These are phyloP conservation scores for Typhlichthys eigenmanni DNA, from an alignment of 2,797 vertebrate species.

Conservation along the genomic window DNA sequence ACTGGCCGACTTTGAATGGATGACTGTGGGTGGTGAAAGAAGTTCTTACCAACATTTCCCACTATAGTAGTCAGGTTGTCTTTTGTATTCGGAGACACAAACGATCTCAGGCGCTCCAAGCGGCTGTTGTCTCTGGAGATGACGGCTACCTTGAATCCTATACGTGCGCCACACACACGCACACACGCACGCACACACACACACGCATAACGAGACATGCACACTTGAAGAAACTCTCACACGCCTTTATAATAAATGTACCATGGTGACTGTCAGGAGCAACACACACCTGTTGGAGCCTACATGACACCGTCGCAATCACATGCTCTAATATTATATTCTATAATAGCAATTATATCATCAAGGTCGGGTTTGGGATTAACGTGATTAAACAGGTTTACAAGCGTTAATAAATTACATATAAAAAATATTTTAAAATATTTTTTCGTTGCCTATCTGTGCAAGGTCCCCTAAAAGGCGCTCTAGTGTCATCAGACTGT, in stretches of 20 bases:
- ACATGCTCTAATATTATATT: slow-evolving; percentile 15
- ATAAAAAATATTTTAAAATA: no score
- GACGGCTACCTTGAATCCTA: slow-evolving; percentile 84
- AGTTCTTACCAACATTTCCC: slow-evolving; percentile 80
- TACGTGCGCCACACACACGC: slow-evolving; percentile 22
- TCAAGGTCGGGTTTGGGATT: slow-evolving; percentile 37
- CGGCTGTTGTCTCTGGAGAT: slow-evolving; percentile 79
- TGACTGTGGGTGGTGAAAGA: background rate
- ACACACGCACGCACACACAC: slow-evolving; percentile 16
- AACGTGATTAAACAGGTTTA: slow-evolving; percentile 10
- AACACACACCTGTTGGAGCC: background rate
- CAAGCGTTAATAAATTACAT: no score
- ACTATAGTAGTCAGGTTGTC: slow-evolving; percentile 78
- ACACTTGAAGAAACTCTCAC: background rate
- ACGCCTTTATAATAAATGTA: background rate
- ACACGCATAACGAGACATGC: background rate
- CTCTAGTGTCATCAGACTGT: no score
- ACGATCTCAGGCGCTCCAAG: slow-evolving; percentile 75
- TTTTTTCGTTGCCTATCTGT: no score
- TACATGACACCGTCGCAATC: slow-evolving; percentile 25
- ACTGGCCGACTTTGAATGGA: background rate
- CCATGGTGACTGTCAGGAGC: background rate
- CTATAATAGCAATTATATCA: slow-evolving; percentile 20
- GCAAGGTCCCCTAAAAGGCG: no score
- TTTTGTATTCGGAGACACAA: slow-evolving; percentile 71